Base-by-base conservation (phyloP, 2,888 invertebrate genomes). In the Nysson spinosus region DNA sequence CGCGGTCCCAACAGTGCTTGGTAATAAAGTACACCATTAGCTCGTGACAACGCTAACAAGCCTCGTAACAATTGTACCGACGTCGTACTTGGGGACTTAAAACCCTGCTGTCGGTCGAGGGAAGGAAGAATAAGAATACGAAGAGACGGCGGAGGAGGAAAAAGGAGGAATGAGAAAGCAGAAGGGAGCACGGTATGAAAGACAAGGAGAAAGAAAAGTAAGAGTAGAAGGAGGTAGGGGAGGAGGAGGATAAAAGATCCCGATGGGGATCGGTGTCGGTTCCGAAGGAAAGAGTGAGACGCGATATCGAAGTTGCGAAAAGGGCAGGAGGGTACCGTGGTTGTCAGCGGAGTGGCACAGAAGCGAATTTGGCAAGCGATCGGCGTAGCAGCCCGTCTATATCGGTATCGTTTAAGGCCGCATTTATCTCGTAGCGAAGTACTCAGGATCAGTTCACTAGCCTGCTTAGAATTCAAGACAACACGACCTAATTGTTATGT, bases 381-480 rank as follows among this genome's bases (percentile, higher is more conserved):
- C 83, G 82, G 83, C 79, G 77, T 78, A 73, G 78, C 73, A 72
- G 81, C 61, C 65, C 68, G 77, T 78, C 85, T 85, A 85, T 85
- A 84, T 85, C 81, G 83, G 85, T 85, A 82, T 85, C 84, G 85
- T 84, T 85, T 83, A 85, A 81, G 81, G 78, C 83, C 83, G 76
- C 85, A 85, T 85, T 85, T 85, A 85, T 83, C 82, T 69, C 70
- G 35, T 58, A 55, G 42, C 62, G n/a, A n/a, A 61, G 67, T 70
- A 65, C 77, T 75, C 77, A 81, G 79, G 82, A 83, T 84, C 83
- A 80, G 85, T 85, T 85, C 85, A 85, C 83, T 83, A 85, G 83
- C 85, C 85, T 85, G 83, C 78, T 85, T 85, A 85, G 85, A 85
- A 85, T 85, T 85, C 85, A 85, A 84, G 84, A 84, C 85, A 84